These are phyloP conservation scores for Cosmorhoe ocellata DNA, from an alignment of 2,888 invertebrate genomes.

Conservation along the genomic window DNA sequence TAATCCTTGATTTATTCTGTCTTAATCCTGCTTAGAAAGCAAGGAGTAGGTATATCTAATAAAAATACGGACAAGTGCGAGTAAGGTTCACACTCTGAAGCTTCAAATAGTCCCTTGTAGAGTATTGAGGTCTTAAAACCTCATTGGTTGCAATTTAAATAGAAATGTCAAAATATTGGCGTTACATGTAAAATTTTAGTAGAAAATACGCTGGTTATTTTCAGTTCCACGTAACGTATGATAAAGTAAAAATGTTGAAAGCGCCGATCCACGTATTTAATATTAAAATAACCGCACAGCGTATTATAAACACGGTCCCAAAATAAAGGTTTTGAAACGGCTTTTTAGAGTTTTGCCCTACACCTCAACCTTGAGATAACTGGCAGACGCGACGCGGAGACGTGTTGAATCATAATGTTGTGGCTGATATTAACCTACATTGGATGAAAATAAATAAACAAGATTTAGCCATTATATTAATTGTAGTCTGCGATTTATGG, in stretches of 20 bases:
- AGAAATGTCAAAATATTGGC: too few relatives aligned
- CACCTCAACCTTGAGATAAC: constrained; percentile 22
- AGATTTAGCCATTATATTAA: background rate
- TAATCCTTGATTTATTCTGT: constrained; percentile 43
- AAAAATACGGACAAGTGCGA: too few relatives aligned
- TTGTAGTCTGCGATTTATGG: too few relatives aligned
- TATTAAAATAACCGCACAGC: constrained; percentile 12
- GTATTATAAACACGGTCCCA: constrained; percentile 18
- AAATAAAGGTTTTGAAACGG: constrained; percentile 52
- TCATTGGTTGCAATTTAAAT: too few relatives aligned
- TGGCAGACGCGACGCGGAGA: constrained; percentile 16
- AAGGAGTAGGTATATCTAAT: too few relatives aligned
- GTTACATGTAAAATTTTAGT: too few relatives aligned
- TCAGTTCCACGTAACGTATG: background rate
- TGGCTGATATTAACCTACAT: constrained; percentile 20
- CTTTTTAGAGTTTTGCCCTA: constrained; percentile 38
- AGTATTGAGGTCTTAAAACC: too few relatives aligned
- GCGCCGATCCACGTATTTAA: background rate
- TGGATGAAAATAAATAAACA: background rate
- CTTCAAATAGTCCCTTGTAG: too few relatives aligned
- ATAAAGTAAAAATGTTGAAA: constrained; percentile 9
- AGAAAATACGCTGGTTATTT: too few relatives aligned
- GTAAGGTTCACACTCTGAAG: too few relatives aligned
- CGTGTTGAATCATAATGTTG: constrained; percentile 5
- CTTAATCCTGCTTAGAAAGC: background rate